Evolutionary conservation across 2,797 vertebrate genomes (phyloP), one percentile per base, ranked within the genome.

Genomic region (Melopsittacus undulatus): DNA sequence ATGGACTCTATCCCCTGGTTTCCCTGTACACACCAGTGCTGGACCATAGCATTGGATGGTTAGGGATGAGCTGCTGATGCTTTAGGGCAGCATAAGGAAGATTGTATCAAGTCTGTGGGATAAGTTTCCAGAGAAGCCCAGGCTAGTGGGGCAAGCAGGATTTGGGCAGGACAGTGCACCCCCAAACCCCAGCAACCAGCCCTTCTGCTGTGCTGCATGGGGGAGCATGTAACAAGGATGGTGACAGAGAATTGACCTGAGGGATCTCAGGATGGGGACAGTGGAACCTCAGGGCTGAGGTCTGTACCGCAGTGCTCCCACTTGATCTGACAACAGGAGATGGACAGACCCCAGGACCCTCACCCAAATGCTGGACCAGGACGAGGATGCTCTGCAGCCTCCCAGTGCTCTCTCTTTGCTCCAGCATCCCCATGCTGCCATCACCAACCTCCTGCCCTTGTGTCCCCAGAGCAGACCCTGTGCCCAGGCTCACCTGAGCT

Each of bases 401-500:
- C 38, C 22, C 19, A 73, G 1, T 1, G 5, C 30, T 19, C 19
- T 21, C 45, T n/a, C 36, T 40, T 21, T 73, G 32, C 23, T 34
- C 26, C 72, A 48, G n/a, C n/a, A n/a, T 4, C 40, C 20, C 64
- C 45, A 18, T 0, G 7, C n/a, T 74, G 42, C 56, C 49, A 63
- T 48, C 59, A 66, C 18, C 43, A 46, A 11, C 27, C 45, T 40
- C 54, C 68, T 2, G 1, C 30, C 27, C 38, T 18, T 16, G 10
- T 3, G 8, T 4, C 1, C 13, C 48, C 22, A 62, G 56, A 66
- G 75, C 57, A 62, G 2, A 74, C 9, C 22, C 45, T 0, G 0
- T 4, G 9, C 24, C 45, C n/a, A 36, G 59, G 83, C 97, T 94
- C 97, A 99, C 99, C 99, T 3, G 98, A 97, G 92, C 87, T 97